Percentiles rank a stretch among this genome's conserved stretches.
phyloP scores from a whole-genome alignment of 1,140 invertebrate genomes.

The Cydia amplana region DNA sequence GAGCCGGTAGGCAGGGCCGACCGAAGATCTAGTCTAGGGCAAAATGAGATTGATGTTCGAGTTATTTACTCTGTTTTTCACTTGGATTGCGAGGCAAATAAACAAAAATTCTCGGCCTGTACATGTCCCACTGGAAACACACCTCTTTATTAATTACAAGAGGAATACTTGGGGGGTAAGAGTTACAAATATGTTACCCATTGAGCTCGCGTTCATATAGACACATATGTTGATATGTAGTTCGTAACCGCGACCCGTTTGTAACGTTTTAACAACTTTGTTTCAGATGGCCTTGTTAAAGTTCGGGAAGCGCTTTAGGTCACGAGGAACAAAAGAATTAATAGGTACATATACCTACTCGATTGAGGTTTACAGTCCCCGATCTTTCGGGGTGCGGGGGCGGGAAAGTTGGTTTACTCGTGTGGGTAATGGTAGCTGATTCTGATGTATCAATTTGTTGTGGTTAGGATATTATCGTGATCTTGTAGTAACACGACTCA shows the following conservation, averaged over 20 bases:
- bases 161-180: too few species aligned
- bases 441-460: too few species aligned
- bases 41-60: not conserved
- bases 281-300: constrained; percentile 61
- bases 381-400: constrained; percentile 5
- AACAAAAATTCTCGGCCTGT: too few species aligned
- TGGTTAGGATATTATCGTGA: too few species aligned
- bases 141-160: too few species aligned
- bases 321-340: constrained; percentile 46
- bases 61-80: too few species aligned
- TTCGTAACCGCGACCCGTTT: constrained; percentile 50
- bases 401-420: constrained; percentile 11
- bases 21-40: not conserved
- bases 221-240: constrained; percentile 40
- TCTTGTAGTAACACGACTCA: too few species aligned
- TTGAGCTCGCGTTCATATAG: constrained; percentile 43
- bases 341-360: not conserved
- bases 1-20: not conserved
- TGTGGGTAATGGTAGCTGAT: too few species aligned
- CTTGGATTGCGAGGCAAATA: too few species aligned
- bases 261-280: constrained; percentile 54
- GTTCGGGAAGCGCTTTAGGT: constrained; percentile 60
- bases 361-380: constrained; percentile 20
- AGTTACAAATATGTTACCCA: constrained; percentile 42
- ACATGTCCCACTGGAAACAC: too few species aligned